Evolutionary conservation across 2,113 vertebrate genomes (phyloP).

Genomic region (Pagrus major): DNA sequence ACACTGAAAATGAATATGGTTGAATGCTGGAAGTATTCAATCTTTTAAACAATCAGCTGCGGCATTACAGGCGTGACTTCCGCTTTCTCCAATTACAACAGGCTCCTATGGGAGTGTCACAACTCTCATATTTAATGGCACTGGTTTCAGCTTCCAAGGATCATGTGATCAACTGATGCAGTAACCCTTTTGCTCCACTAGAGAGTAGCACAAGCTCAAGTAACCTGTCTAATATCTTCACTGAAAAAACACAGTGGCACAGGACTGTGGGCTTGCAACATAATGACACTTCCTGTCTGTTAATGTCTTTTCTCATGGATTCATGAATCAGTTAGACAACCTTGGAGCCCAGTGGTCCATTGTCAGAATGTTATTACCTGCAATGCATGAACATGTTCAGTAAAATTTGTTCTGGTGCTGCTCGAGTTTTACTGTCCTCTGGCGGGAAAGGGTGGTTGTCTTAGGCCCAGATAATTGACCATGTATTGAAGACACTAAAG

Average conservation of each 20-base stretch:
- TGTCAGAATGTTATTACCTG: conserved; percentile 4
- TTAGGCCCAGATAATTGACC: conserved; percentile 50
- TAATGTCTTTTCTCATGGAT: not conserved
- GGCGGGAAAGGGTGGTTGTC: conserved; percentile 23
- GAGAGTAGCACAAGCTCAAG: conserved; percentile 41
- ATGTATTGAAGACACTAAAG: conserved; percentile 49
- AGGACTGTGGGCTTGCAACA: not conserved
- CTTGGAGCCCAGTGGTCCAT: not conserved
- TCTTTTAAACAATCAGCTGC: too few species aligned
- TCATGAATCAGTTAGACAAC: not conserved
- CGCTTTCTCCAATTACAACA: too few species aligned
- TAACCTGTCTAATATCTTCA: not conserved
- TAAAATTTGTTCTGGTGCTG: not conserved
- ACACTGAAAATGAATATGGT: too few species aligned
- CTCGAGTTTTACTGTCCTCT: conserved; percentile 35
- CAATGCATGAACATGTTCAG: conserved; percentile 32
- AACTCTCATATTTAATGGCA: too few species aligned
- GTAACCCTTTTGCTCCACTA: conserved; percentile 21
- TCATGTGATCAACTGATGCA: not conserved
- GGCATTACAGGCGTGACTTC: too few species aligned
- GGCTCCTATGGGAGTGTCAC: too few species aligned
- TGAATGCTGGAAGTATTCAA: too few species aligned
- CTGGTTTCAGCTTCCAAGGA: not conserved
- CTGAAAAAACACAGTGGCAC: not conserved
- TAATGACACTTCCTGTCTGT: not conserved